Conservation (phyloP, 2,113 vertebrate genomes). For the Hylia prasina region DNA sequence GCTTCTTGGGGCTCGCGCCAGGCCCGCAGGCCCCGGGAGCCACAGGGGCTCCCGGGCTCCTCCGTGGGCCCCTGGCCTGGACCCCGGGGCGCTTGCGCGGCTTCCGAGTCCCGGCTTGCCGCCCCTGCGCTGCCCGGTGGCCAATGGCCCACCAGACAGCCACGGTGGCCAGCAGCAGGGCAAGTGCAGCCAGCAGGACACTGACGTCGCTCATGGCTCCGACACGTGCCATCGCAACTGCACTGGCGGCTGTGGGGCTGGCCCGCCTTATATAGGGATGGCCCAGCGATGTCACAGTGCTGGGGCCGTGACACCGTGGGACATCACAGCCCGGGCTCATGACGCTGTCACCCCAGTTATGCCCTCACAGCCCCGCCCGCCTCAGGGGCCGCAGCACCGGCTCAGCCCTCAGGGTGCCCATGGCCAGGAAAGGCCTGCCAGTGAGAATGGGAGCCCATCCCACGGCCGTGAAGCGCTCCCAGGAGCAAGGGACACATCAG, state of each 20-base stretch:
- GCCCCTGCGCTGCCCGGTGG: accelerated
- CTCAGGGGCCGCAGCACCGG: neutral
- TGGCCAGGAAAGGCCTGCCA: neutral
- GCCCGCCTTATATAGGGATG: neutral
- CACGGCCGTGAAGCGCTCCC: neutral
- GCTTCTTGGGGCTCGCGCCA: accelerated
- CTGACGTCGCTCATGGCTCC: neutral
- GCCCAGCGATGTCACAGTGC: neutral
- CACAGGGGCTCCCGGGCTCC: neutral
- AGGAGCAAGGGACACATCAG: neutral
- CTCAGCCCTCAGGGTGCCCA: neutral
- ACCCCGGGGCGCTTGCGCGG: accelerated
- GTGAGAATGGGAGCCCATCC: neutral
- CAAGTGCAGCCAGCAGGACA: neutral
- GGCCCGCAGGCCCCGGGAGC: neutral
- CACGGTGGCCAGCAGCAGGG: neutral
- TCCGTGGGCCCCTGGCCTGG: neutral
- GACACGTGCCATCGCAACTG: too few species aligned
- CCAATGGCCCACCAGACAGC: too few species aligned
- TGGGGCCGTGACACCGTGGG: neutral
- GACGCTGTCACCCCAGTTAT: neutral
- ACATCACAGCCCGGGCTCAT: too few species aligned
- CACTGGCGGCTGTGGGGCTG: too few species aligned
- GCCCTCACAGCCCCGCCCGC: neutral
- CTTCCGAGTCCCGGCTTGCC: accelerated